Base-by-base conservation (phyloP, 2,888 invertebrate genomes). In the Epirrita christyi region DNA sequence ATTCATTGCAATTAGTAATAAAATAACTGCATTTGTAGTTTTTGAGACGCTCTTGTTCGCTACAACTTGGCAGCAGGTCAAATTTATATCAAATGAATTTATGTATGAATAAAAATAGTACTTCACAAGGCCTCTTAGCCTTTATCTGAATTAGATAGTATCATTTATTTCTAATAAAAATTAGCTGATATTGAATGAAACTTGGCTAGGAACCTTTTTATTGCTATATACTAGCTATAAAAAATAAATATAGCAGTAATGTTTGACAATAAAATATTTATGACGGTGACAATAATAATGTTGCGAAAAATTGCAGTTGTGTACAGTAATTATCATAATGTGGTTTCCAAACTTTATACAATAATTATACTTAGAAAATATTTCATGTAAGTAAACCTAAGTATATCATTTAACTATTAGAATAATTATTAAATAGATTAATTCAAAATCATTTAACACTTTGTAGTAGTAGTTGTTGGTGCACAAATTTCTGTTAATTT, bases 391-490 rank as follows among this genome's bases (percentile, higher is more conserved):
- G 49, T 50, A n/a, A n/a, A n/a, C n/a, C n/a, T n/a, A n/a, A n/a
- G 37, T 53, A 53, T 48, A 15, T 34, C 37, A 40, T 50, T 49
- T 50, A 41, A 58, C n/a, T 53, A 58, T 46, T 61, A 61, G 52
- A 56, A 44, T 64, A 60, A 48, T 37, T 45, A 60, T 60, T 55
- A 46, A 51, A 62, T 66, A 66, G 55, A 59, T 41, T 65, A 61
- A 68, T 63, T 58, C 27, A 59, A 66, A 63, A 66, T 49, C 34
- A 65, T 65, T 64, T 68, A 52, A 80, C 88, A 89, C 87, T 84
- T 70, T 63, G 85, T 89, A 90, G 88, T 56, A 54, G 84, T 89
- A 91, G 90, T 76, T 80, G 88, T 90, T 89, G 78, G 76, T 84
- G 88, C 90, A 89, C 90, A 84, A 79, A 75, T 72, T 84, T 86